phyloP scores from a whole-genome alignment of 2,797 vertebrate species.

The Gouania willdenowi region DNA sequence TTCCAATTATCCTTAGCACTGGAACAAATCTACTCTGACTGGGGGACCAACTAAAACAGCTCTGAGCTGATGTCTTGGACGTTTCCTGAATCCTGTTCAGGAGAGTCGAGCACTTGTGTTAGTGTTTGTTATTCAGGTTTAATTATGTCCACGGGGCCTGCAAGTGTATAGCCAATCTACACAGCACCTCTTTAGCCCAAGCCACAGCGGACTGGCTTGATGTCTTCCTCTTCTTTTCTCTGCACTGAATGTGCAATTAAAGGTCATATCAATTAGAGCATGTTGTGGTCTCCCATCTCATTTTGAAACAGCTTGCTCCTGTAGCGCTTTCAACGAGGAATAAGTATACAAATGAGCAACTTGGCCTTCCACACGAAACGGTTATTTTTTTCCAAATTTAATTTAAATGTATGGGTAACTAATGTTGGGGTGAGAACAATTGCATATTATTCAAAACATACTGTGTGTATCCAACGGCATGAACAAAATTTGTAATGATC shows the following conservation, averaged over 20 bases:
- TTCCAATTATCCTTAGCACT: slow-evolving; percentile 60
- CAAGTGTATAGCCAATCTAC: slow-evolving; percentile 75
- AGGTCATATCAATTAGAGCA: slow-evolving; percentile 85
- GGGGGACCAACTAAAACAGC: slow-evolving; percentile 53
- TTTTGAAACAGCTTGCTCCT: slow-evolving; percentile 77
- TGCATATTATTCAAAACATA: too few species aligned
- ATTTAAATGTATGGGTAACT: too few species aligned
- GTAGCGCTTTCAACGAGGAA: slow-evolving; percentile 61
- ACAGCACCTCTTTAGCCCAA: slow-evolving; percentile 69
- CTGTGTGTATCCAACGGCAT: too few species aligned
- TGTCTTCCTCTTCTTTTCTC: slow-evolving; percentile 77
- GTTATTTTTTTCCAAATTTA: slow-evolving; percentile 22
- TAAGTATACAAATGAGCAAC: slow-evolving; percentile 55
- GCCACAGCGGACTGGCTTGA: slow-evolving; percentile 76
- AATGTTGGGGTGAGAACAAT: too few species aligned
- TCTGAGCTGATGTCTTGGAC: slow-evolving; percentile 61
- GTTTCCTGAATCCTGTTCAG: slow-evolving; percentile 66
- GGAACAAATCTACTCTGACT: slow-evolving; percentile 63
- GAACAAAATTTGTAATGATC: too few species aligned
- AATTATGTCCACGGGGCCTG: slow-evolving; percentile 82
- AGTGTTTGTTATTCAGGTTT: slow-evolving; percentile 84
- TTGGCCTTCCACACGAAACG: slow-evolving; percentile 26
- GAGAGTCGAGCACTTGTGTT: slow-evolving; percentile 67
- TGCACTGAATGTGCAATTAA: slow-evolving; percentile 80
- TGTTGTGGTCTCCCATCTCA: slow-evolving; percentile 79